Base-by-base conservation (phyloP, 2,797 vertebrate genomes). In the Philypnodon macrostomus region DNA sequence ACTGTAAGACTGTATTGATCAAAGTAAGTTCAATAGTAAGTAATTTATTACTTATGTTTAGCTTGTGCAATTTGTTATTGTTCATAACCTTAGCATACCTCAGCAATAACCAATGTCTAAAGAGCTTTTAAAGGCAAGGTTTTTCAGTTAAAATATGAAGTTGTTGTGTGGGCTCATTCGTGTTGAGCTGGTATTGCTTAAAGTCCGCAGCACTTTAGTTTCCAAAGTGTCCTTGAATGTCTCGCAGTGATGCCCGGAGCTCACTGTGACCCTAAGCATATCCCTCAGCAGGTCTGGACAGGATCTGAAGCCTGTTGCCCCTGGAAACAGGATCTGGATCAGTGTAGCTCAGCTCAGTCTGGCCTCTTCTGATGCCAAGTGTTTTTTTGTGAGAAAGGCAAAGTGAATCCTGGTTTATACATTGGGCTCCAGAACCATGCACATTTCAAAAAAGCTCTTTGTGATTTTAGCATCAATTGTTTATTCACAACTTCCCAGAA, bases 281-380 rank as follows among this genome's bases (percentile, higher is more conserved):
- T 63, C 34, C 11, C 68, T 61, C 70, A 67, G 64, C 26, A 4
- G 2, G 26, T 27, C n/a, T n/a, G n/a, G n/a, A n/a, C 62, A 36
- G 57, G 49, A 37, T 54, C 13, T 27, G 54, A 67, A 56, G 42
- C 47, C 8, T 1, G 51, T 66, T 70, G 48, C 76, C 47, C 50
- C 37, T 36, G 65, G 66, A 58, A 69, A 64, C 70, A 47, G 60
- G 45, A 81, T 71, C 77, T 81, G 73, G 77, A 78, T 51, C 41
- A 18, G 45, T 51, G 63, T 77, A 41, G 54, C 71, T 76, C 65
- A 30, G 51, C 65, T n/a, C n/a, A n/a, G n/a, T 67, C 61, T 71
- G 45, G 67, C 74, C 23, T 11, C 47, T 37, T 66, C 39, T 57
- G 59, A 47, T 69, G 66, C 60, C 71, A 67, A 40, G 3, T 5